A percentile compares a stretch with the other conserved stretches of the same genome.
Evolutionary conservation across 2,113 vertebrate species (phyloP).

Genomic region (Taurulus bubalis): DNA sequence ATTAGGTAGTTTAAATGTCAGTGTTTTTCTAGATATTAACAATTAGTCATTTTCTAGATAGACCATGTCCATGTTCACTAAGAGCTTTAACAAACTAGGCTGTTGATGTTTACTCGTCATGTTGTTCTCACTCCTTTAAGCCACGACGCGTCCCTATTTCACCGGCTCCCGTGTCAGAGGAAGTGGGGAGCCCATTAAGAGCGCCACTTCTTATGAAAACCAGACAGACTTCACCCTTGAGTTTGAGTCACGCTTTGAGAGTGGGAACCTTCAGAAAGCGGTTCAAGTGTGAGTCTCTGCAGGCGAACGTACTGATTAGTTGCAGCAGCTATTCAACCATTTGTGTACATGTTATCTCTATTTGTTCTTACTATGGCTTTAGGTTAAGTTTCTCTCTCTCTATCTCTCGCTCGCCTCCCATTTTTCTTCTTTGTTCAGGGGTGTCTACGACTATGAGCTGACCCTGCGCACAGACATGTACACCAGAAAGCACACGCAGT

Average conservation of each 20-base stretch:
- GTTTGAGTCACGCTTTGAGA: slow-evolving; percentile 95
- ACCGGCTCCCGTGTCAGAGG: slow-evolving; percentile 86
- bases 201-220: slow-evolving; percentile 26
- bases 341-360: not conserved
- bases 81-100: not conserved
- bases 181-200: slow-evolving; percentile 75
- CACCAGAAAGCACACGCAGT: slow-evolving; percentile 93
- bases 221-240: slow-evolving; percentile 82
- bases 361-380: not conserved
- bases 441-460: slow-evolving; percentile 88
- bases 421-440: slow-evolving; percentile 76
- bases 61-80: not conserved
- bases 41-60: not conserved
- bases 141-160: slow-evolving; percentile 79
- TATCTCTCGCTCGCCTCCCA: not conserved
- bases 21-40: not conserved
- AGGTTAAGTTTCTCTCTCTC: not conserved
- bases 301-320: not conserved
- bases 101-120: not conserved
- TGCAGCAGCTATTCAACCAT: not conserved
- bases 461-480: slow-evolving; percentile 90
- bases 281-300: slow-evolving; percentile 87
- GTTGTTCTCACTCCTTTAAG: slow-evolving; percentile 59
- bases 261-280: slow-evolving; percentile 93
- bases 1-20: not conserved